phyloP scores from a whole-genome alignment of 2,113 vertebrate species.

The Cyprinus carpio region DNA sequence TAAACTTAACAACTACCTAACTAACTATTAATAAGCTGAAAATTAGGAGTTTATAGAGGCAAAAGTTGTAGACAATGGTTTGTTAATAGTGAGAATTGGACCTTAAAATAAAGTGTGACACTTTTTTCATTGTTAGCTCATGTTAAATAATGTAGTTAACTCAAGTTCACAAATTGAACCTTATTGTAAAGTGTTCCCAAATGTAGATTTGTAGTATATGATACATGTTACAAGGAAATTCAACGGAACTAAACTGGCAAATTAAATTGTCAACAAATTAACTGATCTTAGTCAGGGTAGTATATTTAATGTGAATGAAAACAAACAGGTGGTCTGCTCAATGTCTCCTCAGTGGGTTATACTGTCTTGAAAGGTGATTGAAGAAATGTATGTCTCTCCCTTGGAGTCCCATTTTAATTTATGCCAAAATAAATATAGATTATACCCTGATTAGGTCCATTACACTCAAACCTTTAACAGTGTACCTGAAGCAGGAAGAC shows the following conservation, averaged over 20 bases:
- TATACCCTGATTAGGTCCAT: background rate
- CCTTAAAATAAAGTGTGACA: no score
- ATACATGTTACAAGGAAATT: background rate
- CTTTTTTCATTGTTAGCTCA: background rate
- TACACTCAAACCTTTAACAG: background rate
- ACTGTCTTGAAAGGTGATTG: background rate
- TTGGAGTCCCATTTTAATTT: background rate
- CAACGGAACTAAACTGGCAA: background rate
- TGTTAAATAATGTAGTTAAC: background rate
- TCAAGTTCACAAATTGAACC: background rate
- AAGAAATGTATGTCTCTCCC: background rate
- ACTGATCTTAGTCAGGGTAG: background rate
- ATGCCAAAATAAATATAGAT: background rate
- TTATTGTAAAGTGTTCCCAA: background rate
- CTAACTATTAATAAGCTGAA: no score
- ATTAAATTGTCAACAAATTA: background rate
- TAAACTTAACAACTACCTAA: no score
- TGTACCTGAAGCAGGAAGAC: conserved; percentile 79
- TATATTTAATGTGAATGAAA: background rate
- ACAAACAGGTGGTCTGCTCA: background rate
- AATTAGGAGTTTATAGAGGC: no score
- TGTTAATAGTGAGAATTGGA: no score
- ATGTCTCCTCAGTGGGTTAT: background rate
- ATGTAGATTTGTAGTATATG: background rate
- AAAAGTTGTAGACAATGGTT: no score